A percentile compares a stretch with the other conserved stretches of the same genome.
Conservation (phyloP, 2,113 vertebrate genomes). For the Danionella cerebrum region DNA sequence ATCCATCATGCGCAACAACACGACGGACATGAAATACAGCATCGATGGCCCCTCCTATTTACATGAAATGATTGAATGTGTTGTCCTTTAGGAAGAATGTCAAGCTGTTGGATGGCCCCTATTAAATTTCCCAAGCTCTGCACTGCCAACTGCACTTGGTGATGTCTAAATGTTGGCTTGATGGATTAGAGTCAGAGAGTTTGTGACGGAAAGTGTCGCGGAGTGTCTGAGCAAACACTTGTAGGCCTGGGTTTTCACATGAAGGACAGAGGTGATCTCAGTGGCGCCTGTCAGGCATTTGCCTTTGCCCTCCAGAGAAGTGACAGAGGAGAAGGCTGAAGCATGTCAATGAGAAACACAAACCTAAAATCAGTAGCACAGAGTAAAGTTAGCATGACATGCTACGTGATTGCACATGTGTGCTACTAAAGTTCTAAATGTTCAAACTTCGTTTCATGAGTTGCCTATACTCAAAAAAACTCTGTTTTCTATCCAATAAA, state of each 20-base stretch:
- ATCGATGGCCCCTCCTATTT: conserved; percentile 26
- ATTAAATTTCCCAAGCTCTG: conserved; percentile 13
- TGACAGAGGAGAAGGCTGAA: neutral
- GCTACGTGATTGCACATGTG: too few species aligned
- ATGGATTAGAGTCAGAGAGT: conserved; percentile 27
- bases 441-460: too few species aligned
- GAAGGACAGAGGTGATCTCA: neutral
- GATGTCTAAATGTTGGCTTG: conserved; percentile 26
- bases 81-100: conserved; percentile 42
- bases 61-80: conserved; percentile 38
- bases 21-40: conserved; percentile 15
- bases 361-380: too few species aligned
- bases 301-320: neutral
- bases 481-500: too few species aligned
- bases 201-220: conserved; percentile 13
- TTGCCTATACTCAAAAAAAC: too few species aligned
- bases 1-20: conserved; percentile 20
- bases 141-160: conserved; percentile 12
- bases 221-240: conserved; percentile 14
- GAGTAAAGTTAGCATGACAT: too few species aligned
- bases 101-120: conserved; percentile 21
- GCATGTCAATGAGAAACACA: neutral
- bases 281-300: neutral
- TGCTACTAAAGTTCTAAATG: too few species aligned
- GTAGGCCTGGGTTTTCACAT: conserved; percentile 4